phyloP scores from a whole-genome alignment of 2,888 invertebrate genomes.

The Drosophila subquinaria region DNA sequence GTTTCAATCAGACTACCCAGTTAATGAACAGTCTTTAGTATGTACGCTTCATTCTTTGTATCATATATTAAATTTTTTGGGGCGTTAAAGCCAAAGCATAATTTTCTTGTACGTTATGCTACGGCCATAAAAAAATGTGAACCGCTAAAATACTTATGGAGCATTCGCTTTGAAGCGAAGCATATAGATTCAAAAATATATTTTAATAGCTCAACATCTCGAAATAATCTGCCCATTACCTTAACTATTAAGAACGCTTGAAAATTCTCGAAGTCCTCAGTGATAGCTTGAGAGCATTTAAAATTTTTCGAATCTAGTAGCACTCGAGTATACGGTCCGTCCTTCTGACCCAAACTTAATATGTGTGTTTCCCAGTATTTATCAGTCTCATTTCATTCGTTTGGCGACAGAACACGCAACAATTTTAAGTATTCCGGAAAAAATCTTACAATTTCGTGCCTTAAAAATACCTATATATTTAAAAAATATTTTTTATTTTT shows the following conservation, averaged over 20 bases:
- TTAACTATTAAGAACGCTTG: neutral
- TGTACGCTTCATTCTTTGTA: neutral
- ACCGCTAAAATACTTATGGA: neutral
- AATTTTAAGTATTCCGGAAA: conserved; percentile 51
- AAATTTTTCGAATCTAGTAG: conserved; percentile 32
- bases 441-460: conserved; percentile 37
- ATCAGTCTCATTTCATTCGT: conserved; percentile 55
- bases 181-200: neutral
- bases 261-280: neutral
- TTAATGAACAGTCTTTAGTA: neutral
- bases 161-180: neutral
- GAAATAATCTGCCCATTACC: neutral
- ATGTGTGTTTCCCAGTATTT: neutral
- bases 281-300: too few relatives aligned
- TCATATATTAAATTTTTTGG: neutral
- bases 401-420: conserved; percentile 68
- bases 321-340: neutral
- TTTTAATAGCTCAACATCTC: neutral
- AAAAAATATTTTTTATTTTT: conserved; percentile 13
- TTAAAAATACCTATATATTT: conserved; percentile 7
- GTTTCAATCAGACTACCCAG: neutral
- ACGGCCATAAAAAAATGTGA: neutral
- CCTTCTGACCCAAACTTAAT: neutral
- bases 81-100: neutral
- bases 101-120: neutral